A percentile compares a stretch with the other conserved stretches of the same genome.
Evolutionary conservation across 1,140 invertebrate species (phyloP).

Genomic region (Diorhabda sublineata): DNA sequence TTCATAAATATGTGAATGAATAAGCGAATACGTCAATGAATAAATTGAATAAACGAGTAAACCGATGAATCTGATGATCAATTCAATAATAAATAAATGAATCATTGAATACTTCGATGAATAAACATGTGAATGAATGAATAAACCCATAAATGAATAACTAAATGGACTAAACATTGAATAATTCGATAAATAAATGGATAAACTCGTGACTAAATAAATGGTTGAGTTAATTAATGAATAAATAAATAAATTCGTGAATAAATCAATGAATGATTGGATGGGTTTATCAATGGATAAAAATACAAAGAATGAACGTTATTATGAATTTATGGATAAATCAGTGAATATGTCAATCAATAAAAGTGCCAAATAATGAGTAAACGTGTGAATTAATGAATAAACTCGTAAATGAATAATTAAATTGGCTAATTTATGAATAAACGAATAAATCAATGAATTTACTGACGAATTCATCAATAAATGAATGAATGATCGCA

Average conservation of each 20-base stretch:
- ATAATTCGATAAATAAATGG: no score
- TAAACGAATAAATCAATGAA: not conserved
- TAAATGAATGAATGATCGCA: conserved; percentile 1
- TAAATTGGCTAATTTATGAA: no score
- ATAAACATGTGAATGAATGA: conserved; percentile 1
- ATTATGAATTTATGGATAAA: not conserved
- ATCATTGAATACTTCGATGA: not conserved
- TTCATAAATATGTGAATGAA: no score
- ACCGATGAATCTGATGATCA: no score
- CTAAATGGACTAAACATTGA: not conserved
- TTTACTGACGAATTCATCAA: not conserved
- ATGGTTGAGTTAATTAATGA: conserved; percentile 3
- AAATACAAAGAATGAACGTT: not conserved
- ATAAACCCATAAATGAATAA: not conserved
- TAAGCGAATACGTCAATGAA: no score
- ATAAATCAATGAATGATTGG: conserved; percentile 5
- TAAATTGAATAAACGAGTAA: no score
- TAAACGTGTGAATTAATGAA: no score
- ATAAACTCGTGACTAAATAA: not conserved
- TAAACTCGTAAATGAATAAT: no score
- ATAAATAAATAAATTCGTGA: conserved; percentile 6
- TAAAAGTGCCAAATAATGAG: no score
- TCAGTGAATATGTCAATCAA: not conserved
- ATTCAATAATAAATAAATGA: no score
- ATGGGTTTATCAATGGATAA: not conserved